Evolutionary conservation across 1,140 invertebrate genomes (phyloP).

Genomic region (Ips nitidus): DNA sequence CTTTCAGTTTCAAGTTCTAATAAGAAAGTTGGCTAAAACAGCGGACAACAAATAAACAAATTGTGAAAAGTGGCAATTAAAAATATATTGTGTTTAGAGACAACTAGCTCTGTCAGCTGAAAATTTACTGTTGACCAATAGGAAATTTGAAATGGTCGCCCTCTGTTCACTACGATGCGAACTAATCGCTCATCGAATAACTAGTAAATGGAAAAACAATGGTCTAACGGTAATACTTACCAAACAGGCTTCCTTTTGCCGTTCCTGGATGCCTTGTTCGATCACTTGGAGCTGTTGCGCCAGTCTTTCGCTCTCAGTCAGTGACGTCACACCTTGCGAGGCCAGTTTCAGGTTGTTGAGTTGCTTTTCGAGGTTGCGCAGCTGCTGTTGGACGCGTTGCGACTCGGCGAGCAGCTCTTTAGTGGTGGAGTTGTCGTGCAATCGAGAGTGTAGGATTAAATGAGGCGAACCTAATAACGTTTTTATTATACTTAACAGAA

Average conservation of each 20-base stretch:
- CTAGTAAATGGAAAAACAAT: conserved; percentile 1
- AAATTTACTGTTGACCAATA: no score
- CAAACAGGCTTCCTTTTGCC: conserved; percentile 64
- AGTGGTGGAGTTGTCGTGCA: conserved; percentile 45
- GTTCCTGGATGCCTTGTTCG: conserved; percentile 67
- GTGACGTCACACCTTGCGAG: conserved; percentile 51
- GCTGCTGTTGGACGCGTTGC: conserved; percentile 64
- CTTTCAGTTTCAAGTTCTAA: no score
- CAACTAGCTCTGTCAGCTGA: no score
- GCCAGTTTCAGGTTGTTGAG: conserved; percentile 66
- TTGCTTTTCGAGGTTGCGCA: conserved; percentile 65
- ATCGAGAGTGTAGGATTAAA: conserved; percentile 46
- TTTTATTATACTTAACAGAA: no score
- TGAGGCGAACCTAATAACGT: conserved; percentile 50
- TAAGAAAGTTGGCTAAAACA: no score
- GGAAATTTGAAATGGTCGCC: no score
- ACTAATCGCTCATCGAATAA: background rate
- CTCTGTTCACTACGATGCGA: no score
- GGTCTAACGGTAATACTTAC: conserved; percentile 43
- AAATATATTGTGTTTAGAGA: no score
- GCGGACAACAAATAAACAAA: no score
- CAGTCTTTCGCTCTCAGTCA: conserved; percentile 60
- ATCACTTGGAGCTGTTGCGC: conserved; percentile 67
- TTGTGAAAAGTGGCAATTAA: no score
- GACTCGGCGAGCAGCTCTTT: conserved; percentile 60